These are phyloP conservation scores for Philaethria dido DNA, from an alignment of 2,888 invertebrate species.

Conservation along the genomic window DNA sequence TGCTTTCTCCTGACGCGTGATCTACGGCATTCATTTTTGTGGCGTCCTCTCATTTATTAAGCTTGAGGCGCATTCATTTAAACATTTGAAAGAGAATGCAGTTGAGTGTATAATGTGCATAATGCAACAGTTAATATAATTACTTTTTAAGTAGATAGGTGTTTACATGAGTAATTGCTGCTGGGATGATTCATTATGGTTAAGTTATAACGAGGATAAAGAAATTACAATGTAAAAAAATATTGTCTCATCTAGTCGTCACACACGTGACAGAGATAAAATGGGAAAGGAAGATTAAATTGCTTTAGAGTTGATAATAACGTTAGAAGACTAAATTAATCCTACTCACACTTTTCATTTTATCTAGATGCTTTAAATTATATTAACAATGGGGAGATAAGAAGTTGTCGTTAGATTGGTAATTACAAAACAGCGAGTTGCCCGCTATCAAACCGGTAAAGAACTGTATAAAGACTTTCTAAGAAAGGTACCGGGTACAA, in stretches of 20 bases:
- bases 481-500: constrained; percentile 67
- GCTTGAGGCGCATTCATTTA: constrained; percentile 42
- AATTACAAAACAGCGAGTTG: constrained; percentile 61
- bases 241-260: constrained; percentile 33
- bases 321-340: constrained; percentile 41
- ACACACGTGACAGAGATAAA: constrained; percentile 33
- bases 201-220: constrained; percentile 12
- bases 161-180: constrained; percentile 56
- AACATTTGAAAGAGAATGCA: constrained; percentile 65
- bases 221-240: constrained; percentile 19
- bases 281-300: constrained; percentile 41
- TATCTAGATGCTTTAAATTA: constrained; percentile 53
- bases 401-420: constrained; percentile 64
- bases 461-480: constrained; percentile 68
- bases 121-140: constrained; percentile 54
- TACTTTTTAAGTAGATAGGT: constrained; percentile 46
- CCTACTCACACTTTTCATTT: constrained; percentile 48
- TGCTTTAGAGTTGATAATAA: constrained; percentile 29
- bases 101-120: constrained; percentile 55
- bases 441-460: constrained; percentile 63
- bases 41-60: constrained; percentile 64
- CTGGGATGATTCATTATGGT: constrained; percentile 26
- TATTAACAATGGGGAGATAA: constrained; percentile 51
- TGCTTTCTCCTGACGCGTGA: constrained; percentile 66
- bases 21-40: constrained; percentile 60